Evolutionary conservation across 2,113 vertebrate species (phyloP).

Genomic region (Prunella fulvescens): DNA sequence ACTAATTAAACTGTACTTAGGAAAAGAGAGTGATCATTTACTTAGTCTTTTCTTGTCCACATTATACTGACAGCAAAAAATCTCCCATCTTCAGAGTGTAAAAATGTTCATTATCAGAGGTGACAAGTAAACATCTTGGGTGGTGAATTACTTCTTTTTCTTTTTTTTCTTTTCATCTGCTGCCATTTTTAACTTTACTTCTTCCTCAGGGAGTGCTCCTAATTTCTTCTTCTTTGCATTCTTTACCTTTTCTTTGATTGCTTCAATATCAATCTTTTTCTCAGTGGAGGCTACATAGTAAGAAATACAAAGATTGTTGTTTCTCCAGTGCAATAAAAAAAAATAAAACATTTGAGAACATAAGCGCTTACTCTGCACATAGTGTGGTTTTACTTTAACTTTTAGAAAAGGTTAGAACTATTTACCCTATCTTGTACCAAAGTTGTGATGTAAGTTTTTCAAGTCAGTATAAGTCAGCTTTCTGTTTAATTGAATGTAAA

Average conservation of each 20-base stretch:
- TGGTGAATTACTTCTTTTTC: constrained; percentile 64
- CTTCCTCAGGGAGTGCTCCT: constrained; percentile 84
- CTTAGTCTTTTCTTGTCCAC: background rate
- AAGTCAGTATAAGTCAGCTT: background rate
- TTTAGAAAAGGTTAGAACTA: background rate
- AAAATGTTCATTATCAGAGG: background rate
- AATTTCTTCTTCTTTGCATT: constrained; percentile 93
- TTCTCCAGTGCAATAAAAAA: background rate
- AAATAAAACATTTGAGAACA: background rate
- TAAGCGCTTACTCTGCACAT: background rate
- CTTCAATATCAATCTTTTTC: constrained; percentile 87
- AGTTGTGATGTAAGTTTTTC: background rate
- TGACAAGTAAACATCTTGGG: background rate
- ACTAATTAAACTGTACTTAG: background rate
- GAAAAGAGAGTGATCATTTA: background rate
- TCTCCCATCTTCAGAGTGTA: background rate
- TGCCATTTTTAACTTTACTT: constrained; percentile 70
- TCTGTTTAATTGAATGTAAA: background rate
- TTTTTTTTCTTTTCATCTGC: constrained; percentile 79
- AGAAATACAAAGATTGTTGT: background rate
- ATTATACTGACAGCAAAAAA: background rate
- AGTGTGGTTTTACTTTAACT: background rate
- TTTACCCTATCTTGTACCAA: background rate
- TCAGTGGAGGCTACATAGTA: constrained; percentile 75
- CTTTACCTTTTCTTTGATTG: constrained; percentile 91